Conservation (phyloP, 2,113 vertebrate species). For the Phyllostomus hastatus region DNA sequence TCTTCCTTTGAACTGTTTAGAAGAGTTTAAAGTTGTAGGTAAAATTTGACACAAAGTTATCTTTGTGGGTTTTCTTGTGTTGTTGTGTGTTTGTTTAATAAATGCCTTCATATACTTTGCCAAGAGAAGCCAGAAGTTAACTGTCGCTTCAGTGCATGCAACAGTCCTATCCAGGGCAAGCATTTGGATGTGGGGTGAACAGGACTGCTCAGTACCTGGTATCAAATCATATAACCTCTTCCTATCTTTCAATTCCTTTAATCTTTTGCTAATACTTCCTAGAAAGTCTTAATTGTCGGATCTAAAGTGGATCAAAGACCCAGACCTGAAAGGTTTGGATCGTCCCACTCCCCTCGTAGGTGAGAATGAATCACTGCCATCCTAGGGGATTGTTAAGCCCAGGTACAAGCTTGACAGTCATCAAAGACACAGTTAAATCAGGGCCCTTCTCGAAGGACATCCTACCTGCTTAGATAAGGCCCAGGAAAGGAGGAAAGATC, state of each 20-base stretch:
- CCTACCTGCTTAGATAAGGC: slow-evolving; percentile 23
- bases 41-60: not conserved
- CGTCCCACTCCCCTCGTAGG: not conserved
- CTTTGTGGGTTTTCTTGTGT: not conserved
- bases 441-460: not conserved
- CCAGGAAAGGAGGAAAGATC: not conserved
- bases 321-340: not conserved
- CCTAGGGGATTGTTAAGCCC: not conserved
- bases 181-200: not conserved
- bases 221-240: not conserved
- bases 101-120: not conserved
- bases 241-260: not conserved
- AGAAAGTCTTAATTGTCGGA: not conserved
- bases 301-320: not conserved
- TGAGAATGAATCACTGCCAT: not conserved
- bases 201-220: not conserved
- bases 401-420: not conserved
- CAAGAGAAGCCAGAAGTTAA: not conserved
- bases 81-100: not conserved
- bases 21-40: not conserved
- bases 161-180: not conserved
- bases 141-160: not conserved
- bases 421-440: not conserved
- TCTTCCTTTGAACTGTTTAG: not conserved
- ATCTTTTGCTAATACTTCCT: not conserved